Conservation (phyloP, 2,888 invertebrate genomes). For the Pecten maximus region DNA sequence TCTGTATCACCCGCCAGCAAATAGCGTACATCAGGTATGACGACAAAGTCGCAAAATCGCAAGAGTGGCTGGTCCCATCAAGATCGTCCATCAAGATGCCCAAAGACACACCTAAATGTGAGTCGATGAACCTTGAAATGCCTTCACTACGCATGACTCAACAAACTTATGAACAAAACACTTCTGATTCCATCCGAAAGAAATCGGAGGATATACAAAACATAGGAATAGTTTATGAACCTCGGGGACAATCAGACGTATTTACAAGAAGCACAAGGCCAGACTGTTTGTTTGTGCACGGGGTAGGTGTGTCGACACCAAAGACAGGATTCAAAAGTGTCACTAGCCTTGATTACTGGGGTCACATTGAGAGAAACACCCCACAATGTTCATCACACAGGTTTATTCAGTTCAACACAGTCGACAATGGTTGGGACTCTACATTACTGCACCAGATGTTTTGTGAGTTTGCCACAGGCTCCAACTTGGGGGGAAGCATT, state of each 20-base stretch:
- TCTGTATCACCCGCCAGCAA: background rate
- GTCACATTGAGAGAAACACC: background rate
- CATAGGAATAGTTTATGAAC: background rate
- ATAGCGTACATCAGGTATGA: background rate
- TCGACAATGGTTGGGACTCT: conserved; percentile 23
- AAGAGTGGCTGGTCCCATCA: background rate
- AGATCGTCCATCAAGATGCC: background rate
- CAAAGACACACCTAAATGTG: background rate
- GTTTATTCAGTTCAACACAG: conserved; percentile 1
- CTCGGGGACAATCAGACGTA: background rate
- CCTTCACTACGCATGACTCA: background rate
- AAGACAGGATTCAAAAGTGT: background rate
- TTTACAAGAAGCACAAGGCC: background rate
- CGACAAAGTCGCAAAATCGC: background rate
- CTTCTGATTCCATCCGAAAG: background rate
- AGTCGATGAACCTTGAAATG: background rate
- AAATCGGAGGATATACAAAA: background rate
- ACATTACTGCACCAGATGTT: background rate
- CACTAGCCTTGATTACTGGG: background rate
- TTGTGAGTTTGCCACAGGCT: background rate
- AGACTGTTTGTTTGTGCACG: background rate
- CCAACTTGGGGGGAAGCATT: background rate
- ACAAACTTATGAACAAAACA: background rate
- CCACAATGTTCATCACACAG: background rate
- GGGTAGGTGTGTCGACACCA: background rate